Evolutionary conservation across 2,888 invertebrate genomes (phyloP), one percentile per base, ranked within the genome.

Genomic region (Stenurella melanura): DNA sequence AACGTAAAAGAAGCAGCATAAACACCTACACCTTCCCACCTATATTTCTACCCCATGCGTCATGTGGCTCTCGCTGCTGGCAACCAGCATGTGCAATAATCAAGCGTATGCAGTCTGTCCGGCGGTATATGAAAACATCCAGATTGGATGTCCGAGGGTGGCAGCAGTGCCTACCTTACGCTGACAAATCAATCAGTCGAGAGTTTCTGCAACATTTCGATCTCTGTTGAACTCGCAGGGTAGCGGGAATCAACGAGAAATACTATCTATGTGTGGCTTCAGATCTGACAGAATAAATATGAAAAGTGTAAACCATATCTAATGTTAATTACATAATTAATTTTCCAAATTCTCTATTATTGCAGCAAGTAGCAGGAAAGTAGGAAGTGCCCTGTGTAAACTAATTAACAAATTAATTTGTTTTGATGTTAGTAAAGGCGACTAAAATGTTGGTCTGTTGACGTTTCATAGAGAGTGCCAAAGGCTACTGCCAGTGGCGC

Each of bases 321-420:
- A 50, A 50, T n/a, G 6, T 50, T 50, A 50, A 50, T 50, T 50
- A n/a, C n/a, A 15, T n/a, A 50, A 50, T 50, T 15, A 50, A n/a
- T 50, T 50, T n/a, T 3, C 15, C 50, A 50, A 50, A 50, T 50
- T 50, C 50, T 50, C 1, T 50, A 50, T n/a, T 50, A 50, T 42
- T 50, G 50, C 50, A 50, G n/a, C n/a, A 50, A 15, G 50, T n/a
- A n/a, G 50, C n/a, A 50, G 50, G 50, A 50, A 50, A 50, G n/a
- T 50, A 4, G 50, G 78, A 75, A 78, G 70, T 75, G 78, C 73
- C 54, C 76, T 74, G 60, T 78, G 81, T 77, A 82, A 83, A 83
- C 82, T 83, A 81, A 83, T 83, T 83, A 83, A 80, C 78, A 83
- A 83, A 84, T 82, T 82, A 83, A 84, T 83, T 84, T 83, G 82